These are phyloP conservation scores for Littorina saxatilis DNA, from an alignment of 1,140 invertebrate genomes.

Conservation along the genomic window DNA sequence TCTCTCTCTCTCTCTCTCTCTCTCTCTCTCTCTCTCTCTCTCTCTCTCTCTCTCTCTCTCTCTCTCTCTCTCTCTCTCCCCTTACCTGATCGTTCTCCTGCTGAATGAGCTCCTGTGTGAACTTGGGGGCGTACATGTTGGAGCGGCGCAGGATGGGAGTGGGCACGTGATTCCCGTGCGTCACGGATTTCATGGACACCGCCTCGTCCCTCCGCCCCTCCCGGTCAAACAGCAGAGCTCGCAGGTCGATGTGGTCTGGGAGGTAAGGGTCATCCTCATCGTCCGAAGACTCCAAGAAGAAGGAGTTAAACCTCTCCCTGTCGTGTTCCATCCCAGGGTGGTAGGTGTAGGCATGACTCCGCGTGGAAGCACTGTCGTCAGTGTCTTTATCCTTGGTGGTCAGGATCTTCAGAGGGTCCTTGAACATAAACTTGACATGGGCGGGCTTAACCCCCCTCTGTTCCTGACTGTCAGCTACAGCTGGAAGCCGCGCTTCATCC, in stretches of 20 bases:
- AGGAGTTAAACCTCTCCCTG: constrained; percentile 6
- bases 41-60: not conserved
- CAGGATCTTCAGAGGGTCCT: constrained; percentile 36
- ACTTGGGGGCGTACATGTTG: constrained; percentile 24
- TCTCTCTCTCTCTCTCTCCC: not conserved
- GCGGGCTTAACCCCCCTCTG: not conserved
- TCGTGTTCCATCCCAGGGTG: constrained; percentile 42
- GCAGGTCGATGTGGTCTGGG: constrained; percentile 60
- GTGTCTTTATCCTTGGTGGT: not conserved
- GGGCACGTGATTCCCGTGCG: constrained; percentile 36
- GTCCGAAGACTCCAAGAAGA: constrained; percentile 9
- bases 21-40: constrained; percentile 3
- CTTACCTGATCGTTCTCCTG: constrained; percentile 47
- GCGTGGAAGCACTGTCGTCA: constrained; percentile 23
- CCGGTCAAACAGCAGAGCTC: constrained; percentile 60
- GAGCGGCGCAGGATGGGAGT: constrained; percentile 34
- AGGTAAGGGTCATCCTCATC: constrained; percentile 53
- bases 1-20: not conserved
- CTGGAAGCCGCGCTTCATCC: not conserved
- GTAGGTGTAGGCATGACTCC: constrained; percentile 46
- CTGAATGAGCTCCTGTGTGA: constrained; percentile 58
- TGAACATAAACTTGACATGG: constrained; percentile 46
- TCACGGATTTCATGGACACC: constrained; percentile 57
- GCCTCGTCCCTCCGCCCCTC: constrained; percentile 25
- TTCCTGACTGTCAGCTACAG: not conserved